Percentiles rank a stretch among this genome's conserved stretches.
phyloP scores from a whole-genome alignment of 2,888 invertebrate species.

The Nomada ruficornis region DNA sequence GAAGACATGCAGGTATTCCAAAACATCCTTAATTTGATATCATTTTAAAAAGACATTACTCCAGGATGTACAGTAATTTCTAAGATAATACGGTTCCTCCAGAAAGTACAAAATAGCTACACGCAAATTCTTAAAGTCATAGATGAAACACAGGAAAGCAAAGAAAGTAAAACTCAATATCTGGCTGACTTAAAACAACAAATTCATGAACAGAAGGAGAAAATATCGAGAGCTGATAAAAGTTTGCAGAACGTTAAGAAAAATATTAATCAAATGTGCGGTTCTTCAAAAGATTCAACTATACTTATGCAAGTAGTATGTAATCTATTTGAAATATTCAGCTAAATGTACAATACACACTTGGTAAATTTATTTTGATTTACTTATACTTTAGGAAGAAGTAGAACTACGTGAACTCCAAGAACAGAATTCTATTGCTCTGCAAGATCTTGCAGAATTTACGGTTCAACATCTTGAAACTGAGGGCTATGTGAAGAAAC shows the following conservation, averaged over 20 bases:
- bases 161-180: slow-evolving; percentile 75
- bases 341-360: not conserved
- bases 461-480: slow-evolving; percentile 83
- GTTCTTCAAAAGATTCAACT: slow-evolving; percentile 70
- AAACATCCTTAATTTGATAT: slow-evolving; percentile 1
- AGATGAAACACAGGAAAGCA: slow-evolving; percentile 76
- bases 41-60: not conserved
- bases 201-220: slow-evolving; percentile 83
- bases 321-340: slow-evolving; percentile 16
- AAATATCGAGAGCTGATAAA: slow-evolving; percentile 84
- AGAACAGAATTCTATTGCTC: slow-evolving; percentile 86
- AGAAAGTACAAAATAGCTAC: slow-evolving; percentile 77
- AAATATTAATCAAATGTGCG: slow-evolving; percentile 80
- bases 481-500: slow-evolving; percentile 82
- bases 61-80: not conserved
- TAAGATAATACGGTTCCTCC: slow-evolving; percentile 3
- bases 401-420: slow-evolving; percentile 86
- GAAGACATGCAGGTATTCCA: slow-evolving; percentile 55
- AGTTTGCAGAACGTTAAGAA: slow-evolving; percentile 83
- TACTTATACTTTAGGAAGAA: slow-evolving; percentile 84
- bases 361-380: slow-evolving; percentile 1
- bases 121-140: slow-evolving; percentile 70
- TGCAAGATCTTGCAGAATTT: slow-evolving; percentile 86
- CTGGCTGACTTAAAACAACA: slow-evolving; percentile 79
- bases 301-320: slow-evolving; percentile 80